phyloP scores from a whole-genome alignment of 2,888 invertebrate species.

The Coleophora flavipennella region DNA sequence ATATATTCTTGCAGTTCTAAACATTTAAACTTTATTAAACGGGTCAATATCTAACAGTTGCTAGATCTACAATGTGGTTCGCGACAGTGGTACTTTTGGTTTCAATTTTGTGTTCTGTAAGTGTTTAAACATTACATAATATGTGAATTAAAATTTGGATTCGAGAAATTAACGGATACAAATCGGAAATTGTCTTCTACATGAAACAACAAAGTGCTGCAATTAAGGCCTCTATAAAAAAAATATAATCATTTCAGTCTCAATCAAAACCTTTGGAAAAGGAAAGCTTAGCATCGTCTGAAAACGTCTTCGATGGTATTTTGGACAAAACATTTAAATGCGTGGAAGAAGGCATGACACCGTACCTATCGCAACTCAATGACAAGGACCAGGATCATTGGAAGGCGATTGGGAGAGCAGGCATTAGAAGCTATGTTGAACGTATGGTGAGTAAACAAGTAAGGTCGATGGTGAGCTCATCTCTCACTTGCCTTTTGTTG shows the following conservation, averaged over 20 bases:
- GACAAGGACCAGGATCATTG: constrained; percentile 5
- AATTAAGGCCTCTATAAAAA: too few species aligned
- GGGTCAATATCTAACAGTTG: too few species aligned
- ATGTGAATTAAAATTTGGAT: too few species aligned
- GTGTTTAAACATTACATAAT: too few species aligned
- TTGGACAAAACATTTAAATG: constrained; percentile 8
- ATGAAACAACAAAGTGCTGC: too few species aligned
- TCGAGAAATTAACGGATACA: too few species aligned
- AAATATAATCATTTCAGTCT: neutral
- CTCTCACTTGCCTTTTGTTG: too few species aligned
- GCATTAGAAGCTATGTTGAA: constrained; percentile 9
- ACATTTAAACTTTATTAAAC: too few species aligned
- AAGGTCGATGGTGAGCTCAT: too few species aligned
- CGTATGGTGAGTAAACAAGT: constrained; percentile 18
- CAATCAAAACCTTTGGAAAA: neutral
- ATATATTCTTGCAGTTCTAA: neutral
- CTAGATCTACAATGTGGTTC: neutral
- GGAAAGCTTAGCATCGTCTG: neutral
- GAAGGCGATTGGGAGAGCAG: constrained; percentile 7
- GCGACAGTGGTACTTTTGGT: too few species aligned
- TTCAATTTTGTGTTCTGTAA: too few species aligned
- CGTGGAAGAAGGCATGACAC: constrained; percentile 13
- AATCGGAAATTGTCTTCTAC: too few species aligned
- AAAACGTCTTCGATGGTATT: constrained; percentile 5
- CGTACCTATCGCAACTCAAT: constrained; percentile 9